Evolutionary conservation across 2,113 vertebrate genomes (phyloP), one percentile per base, ranked within the genome.

Genomic region (Laticauda laticaudata): DNA sequence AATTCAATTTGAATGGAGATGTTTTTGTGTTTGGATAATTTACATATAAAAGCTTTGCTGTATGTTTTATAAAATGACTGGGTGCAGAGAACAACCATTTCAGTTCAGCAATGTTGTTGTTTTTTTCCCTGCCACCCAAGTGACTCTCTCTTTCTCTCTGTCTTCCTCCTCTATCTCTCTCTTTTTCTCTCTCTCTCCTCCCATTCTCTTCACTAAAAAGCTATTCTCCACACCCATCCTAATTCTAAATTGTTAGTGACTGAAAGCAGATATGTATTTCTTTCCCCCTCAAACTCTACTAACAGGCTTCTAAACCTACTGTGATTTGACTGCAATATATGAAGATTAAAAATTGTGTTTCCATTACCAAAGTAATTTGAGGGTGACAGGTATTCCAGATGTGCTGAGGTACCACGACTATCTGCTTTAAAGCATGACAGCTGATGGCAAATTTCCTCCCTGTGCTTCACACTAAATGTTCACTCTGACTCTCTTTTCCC

Each of bases 1-100:
- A 95, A 96, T 97, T 98, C 97, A 97, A 97, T 98, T 98, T 97
- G 97, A 97, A 97, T 95, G 94, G 96, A 97, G 97, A 97, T 95
- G 96, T 97, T 97, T 96, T 94, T 92, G 93, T 97, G 94, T 97
- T 97, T 96, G 95, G 94, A 95, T 97, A 96, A 98, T 98, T 98
- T 98, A 96, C 98, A 98, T 98, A 97, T 98, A 98, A 98, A 98
- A 98, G 97, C 96, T 54, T 98, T 97, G 97, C 95, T 97, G 94
- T 97, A 96, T 95, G 94, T 96, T 97, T 97, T 97, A 95, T 96
- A 95, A 97, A 97, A 97, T 93, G 95, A 97, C 96, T 96, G 92
- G 96, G 93, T 98, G 97, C 96, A 91, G 96, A 96, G 97, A 98
- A 97, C 96, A 98, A 94, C 88, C 8, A 94, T 96, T 97, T 97